Evolutionary conservation across 1,140 invertebrate species (phyloP), one percentile per base, ranked within the genome.

Genomic region (Ganaspis sp.): DNA sequence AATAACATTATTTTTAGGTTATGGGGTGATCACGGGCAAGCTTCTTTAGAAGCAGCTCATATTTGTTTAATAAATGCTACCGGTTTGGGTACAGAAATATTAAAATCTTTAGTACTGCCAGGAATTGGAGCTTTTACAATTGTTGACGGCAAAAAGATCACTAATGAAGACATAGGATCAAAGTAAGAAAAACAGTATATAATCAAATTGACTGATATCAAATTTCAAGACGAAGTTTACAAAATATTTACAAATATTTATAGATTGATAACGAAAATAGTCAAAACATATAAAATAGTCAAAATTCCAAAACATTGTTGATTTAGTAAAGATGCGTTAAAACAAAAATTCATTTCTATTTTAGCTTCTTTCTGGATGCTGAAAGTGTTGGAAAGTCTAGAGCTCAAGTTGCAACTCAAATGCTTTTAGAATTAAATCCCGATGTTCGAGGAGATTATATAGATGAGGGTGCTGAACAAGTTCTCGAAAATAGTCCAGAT

Each of bases 11-110:
- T 77, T 79, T 88, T 89, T 81, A 95, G 98, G 89, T 93, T 99
- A 84, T 99, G 99, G 99, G 98, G 98, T 75, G 98, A 99, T 89
- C 97, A 99, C 92, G 99, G 99, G 0, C 99, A 99, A 91, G 89
- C 93, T 75, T 92, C 95, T 9, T 91, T 99, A 49, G 98, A 99
- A 93, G 92, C 92, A 71, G 95, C 97, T 29, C 95, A 97, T 90
- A 94, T 99, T 85, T 99, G 99, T 89, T 87, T 99, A 5, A 96
- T 99, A 78, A 99, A 99, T 92, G 97, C 97, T 1, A 98, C 95
- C 73, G 97, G 97, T 9, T 93, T 98, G 71, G 98, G 98, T 37
- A 98, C 97, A 53, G 99, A 99, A 93, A 95, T 97, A 72, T 90
- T 99, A 23, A 99, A 99, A 91, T 97, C 97, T 69, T 92, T 99